Percentiles rank a stretch among this genome's conserved stretches.
Evolutionary conservation across 2,797 vertebrate species (phyloP).

Genomic region (Anguilla anguilla): DNA sequence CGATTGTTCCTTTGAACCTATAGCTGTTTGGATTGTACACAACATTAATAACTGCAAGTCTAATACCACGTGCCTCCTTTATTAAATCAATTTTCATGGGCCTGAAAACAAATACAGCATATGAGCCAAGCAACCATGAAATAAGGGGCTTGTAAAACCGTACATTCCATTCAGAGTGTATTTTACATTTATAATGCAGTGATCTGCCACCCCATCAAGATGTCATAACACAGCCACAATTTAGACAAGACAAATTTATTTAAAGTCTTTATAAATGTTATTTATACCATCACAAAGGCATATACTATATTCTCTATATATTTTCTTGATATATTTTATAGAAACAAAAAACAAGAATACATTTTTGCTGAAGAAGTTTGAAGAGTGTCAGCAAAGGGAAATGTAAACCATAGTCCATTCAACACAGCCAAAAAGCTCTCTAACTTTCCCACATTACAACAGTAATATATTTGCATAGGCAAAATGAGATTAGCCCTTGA

Average conservation of each 20-base stretch:
- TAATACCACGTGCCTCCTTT: slow-evolving; percentile 40
- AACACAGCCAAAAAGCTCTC: slow-evolving; percentile 76
- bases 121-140: slow-evolving; percentile 41
- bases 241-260: slow-evolving; percentile 92
- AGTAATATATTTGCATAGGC: slow-evolving; percentile 99
- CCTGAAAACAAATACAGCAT: slow-evolving; percentile 51
- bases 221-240: slow-evolving; percentile 82
- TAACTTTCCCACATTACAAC: slow-evolving; percentile 85
- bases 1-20: slow-evolving; percentile 32
- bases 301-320: slow-evolving; percentile 80
- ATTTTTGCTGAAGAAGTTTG: slow-evolving; percentile 92
- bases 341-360: slow-evolving; percentile 81
- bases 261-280: slow-evolving; percentile 88
- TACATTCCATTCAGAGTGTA: slow-evolving; percentile 32
- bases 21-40: slow-evolving; percentile 34
- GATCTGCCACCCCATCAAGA: slow-evolving; percentile 55
- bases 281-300: slow-evolving; percentile 78
- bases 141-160: slow-evolving; percentile 44
- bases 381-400: slow-evolving; percentile 91
- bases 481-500: slow-evolving; percentile 98
- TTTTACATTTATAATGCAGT: slow-evolving; percentile 35
- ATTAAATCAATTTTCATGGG: slow-evolving; percentile 42
- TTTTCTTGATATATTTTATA: slow-evolving; percentile 83
- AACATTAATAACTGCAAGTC: slow-evolving; percentile 36
- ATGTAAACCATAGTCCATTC: slow-evolving; percentile 93